phyloP scores from a whole-genome alignment of 2,888 invertebrate species.

The Margaritifera margaritifera region DNA sequence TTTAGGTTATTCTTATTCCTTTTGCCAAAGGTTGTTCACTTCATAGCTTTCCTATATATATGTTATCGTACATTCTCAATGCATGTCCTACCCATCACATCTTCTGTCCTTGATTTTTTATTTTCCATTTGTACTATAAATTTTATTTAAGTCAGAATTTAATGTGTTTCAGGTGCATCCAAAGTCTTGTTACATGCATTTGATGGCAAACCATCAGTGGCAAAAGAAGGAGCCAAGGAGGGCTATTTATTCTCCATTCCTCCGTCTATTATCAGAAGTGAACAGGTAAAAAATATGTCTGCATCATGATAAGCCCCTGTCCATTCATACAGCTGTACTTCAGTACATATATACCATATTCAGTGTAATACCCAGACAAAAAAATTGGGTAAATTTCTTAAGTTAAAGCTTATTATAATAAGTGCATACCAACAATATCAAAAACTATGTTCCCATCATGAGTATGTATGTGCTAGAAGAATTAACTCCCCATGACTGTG shows the following conservation, averaged over 20 bases:
- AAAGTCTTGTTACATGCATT: conserved; percentile 74
- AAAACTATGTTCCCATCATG: no score
- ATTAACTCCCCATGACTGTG: no score
- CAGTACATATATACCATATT: no score
- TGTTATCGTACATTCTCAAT: no score
- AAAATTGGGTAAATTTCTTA: neutral
- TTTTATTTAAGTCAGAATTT: neutral
- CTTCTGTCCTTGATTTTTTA: no score
- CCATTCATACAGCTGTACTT: neutral
- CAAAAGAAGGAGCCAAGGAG: conserved; percentile 67
- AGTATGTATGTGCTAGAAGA: no score
- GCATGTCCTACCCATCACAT: no score
- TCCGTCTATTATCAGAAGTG: conserved; percentile 69
- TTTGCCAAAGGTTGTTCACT: no score
- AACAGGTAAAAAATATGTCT: conserved; percentile 55
- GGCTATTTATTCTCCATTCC: conserved; percentile 74
- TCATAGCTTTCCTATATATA: no score
- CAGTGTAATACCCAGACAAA: neutral
- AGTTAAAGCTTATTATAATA: no score
- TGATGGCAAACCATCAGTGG: conserved; percentile 71
- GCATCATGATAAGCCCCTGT: neutral
- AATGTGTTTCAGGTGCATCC: conserved; percentile 52
- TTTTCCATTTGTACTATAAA: neutral
- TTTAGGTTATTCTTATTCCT: no score
- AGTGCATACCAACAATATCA: no score